Percentiles rank a stretch among this genome's conserved stretches.
phyloP scores from a whole-genome alignment of 2,113 vertebrate genomes.

The Mohoua ochrocephala region DNA sequence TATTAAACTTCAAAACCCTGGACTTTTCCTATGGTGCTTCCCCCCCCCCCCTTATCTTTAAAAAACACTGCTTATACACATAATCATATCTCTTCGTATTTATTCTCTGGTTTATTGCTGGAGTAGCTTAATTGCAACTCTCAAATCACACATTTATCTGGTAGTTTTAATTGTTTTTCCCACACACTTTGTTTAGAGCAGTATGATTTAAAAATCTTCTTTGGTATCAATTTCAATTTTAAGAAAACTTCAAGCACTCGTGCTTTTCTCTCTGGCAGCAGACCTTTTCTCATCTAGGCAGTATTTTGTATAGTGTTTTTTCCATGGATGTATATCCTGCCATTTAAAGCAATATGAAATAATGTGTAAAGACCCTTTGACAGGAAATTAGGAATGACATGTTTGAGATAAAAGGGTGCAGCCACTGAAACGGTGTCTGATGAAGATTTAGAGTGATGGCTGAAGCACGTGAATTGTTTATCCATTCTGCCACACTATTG shows the following conservation, averaged over 20 bases:
- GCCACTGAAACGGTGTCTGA: slow-evolving; percentile 4
- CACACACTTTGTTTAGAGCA: neutral
- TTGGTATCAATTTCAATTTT: neutral
- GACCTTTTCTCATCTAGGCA: neutral
- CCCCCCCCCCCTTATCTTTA: neutral
- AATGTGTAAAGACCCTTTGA: slow-evolving; percentile 11
- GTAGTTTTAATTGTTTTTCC: neutral
- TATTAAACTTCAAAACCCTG: neutral
- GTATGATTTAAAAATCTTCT: neutral
- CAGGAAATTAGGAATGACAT: slow-evolving; percentile 35
- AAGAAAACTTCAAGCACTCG: neutral
- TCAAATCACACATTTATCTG: neutral
- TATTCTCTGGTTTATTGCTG: neutral
- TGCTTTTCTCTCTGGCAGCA: neutral
- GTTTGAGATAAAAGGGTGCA: slow-evolving; percentile 53
- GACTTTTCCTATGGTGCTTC: neutral
- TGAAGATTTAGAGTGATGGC: slow-evolving; percentile 60
- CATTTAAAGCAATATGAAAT: slow-evolving; percentile 44
- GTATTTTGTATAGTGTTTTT: neutral
- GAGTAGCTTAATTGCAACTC: neutral
- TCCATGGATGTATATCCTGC: neutral
- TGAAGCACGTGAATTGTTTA: slow-evolving; percentile 43
- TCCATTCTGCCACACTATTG: slow-evolving; percentile 38
- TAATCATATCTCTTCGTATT: neutral
- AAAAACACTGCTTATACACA: neutral